Conservation (phyloP, 2,797 vertebrate genomes). For the Semaprochilodus insignis region DNA sequence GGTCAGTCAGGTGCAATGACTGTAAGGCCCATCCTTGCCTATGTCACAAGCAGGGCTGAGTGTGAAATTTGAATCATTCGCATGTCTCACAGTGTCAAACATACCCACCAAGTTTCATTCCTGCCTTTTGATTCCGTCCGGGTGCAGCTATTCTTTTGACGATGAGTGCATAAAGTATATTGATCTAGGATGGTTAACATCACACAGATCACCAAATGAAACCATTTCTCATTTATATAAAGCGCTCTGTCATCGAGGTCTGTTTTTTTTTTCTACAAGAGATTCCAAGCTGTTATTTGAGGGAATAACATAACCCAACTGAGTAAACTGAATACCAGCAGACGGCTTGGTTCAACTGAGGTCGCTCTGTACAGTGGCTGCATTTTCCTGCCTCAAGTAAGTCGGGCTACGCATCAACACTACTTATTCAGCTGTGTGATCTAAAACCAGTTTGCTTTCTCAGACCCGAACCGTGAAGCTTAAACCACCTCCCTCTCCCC, state of each 20-base stretch:
- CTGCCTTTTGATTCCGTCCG: too few relatives aligned
- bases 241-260: neutral
- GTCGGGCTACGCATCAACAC: neutral
- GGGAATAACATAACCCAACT: neutral
- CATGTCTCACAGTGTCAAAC: too few relatives aligned
- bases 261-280: neutral
- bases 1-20: too few relatives aligned
- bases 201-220: neutral
- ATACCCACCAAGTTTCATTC: too few relatives aligned
- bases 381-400: neutral
- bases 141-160: too few relatives aligned
- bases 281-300: neutral
- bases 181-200: too few relatives aligned
- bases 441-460: neutral
- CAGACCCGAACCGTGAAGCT: neutral
- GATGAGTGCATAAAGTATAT: too few relatives aligned
- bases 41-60: too few relatives aligned
- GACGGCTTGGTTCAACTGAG: neutral
- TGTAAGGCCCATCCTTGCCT: too few relatives aligned
- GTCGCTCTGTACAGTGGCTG: neutral
- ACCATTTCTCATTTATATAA: neutral
- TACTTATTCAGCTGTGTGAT: neutral
- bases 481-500: neutral
- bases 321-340: neutral
- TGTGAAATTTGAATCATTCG: too few relatives aligned